Conservation (phyloP, 2,888 invertebrate genomes). For the Lymantria dispar region DNA sequence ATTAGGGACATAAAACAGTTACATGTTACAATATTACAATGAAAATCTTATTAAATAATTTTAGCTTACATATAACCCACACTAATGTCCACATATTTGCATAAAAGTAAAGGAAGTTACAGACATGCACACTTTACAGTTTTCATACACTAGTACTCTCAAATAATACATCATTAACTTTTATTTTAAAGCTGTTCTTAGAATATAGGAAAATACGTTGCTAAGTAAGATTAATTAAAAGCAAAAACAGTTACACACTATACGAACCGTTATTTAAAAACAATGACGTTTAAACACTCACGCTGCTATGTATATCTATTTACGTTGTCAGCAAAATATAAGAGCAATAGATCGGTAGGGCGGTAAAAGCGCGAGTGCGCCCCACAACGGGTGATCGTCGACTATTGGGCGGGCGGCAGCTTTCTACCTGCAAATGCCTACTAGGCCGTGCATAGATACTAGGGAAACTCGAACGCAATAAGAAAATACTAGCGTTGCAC, state of each 20-base stretch:
- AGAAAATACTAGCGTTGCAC: background rate
- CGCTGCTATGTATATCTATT: background rate
- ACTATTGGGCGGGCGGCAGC: conserved; percentile 36
- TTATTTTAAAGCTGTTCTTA: no score
- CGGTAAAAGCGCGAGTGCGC: conserved; percentile 18
- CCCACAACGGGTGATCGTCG: conserved; percentile 22
- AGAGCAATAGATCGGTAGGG: conserved; percentile 4
- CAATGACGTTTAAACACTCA: conserved; percentile 13
- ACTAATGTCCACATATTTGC: no score
- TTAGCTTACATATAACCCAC: no score
- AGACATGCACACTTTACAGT: no score
- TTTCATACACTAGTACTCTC: no score
- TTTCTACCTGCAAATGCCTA: conserved; percentile 20
- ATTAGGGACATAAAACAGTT: no score
- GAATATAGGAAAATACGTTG: no score
- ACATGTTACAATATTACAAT: no score
- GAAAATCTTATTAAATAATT: no score
- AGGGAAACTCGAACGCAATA: conserved; percentile 25
- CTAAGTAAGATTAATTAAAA: no score
- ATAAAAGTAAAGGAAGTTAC: no score
- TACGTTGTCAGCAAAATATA: background rate
- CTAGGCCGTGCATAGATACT: conserved; percentile 16
- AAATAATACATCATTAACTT: no score
- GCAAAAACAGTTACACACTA: background rate
- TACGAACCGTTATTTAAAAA: conserved; percentile 29